These are phyloP conservation scores for Limnephilus auricula DNA, from an alignment of 2,888 invertebrate species.

Conservation along the genomic window DNA sequence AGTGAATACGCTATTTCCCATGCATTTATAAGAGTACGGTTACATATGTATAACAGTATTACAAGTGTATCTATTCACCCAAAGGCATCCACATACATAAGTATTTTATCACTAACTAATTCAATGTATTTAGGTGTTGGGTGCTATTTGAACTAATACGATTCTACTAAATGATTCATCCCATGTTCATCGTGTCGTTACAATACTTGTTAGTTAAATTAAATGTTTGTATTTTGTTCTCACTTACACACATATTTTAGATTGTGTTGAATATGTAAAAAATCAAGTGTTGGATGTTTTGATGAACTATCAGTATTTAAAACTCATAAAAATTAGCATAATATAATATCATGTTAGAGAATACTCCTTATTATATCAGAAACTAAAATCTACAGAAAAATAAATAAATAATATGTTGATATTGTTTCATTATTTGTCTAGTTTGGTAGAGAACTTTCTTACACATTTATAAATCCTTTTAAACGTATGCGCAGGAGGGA, in stretches of 20 bases:
- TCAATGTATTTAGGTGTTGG: constrained; percentile 5
- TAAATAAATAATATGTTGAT: constrained; percentile 61
- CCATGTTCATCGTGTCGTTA: constrained; percentile 46
- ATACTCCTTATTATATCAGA: constrained; percentile 66
- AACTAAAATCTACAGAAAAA: constrained; percentile 63
- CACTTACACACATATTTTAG: constrained; percentile 58
- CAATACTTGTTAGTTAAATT: constrained; percentile 50
- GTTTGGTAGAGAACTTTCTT: not conserved
- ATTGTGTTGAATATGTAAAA: constrained; percentile 56
- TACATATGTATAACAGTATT: not conserved
- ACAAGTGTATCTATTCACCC: not conserved
- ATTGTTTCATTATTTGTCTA: constrained; percentile 12
- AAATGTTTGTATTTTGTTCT: constrained; percentile 52
- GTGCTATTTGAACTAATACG: constrained; percentile 30
- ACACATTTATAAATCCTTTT: not conserved
- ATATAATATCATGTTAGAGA: constrained; percentile 65
- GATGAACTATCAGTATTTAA: constrained; percentile 67
- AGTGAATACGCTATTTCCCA: constrained; percentile 2
- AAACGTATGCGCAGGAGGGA: not conserved
- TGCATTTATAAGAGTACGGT: constrained; percentile 2
- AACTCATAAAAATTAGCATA: constrained; percentile 66
- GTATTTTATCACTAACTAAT: constrained; percentile 22
- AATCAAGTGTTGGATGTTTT: constrained; percentile 66
- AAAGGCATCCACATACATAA: constrained; percentile 3
- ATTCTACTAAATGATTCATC: constrained; percentile 29